phyloP scores from a whole-genome alignment of 2,113 vertebrate genomes.

The Riparia riparia region DNA sequence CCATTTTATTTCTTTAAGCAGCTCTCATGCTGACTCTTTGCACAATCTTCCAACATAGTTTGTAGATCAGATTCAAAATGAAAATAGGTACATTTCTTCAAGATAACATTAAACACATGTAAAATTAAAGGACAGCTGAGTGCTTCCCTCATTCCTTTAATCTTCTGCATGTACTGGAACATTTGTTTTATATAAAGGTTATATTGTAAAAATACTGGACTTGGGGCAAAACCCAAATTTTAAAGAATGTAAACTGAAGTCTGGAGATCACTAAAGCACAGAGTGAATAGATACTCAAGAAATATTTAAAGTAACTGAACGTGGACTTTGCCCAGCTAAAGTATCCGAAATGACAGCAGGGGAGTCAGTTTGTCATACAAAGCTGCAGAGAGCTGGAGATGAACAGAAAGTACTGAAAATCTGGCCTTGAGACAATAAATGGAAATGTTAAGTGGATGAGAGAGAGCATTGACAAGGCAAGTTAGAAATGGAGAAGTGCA shows the following conservation, averaged over 20 bases:
- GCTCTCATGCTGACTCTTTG: not conserved
- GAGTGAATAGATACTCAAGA: conserved; percentile 24
- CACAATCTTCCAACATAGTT: not conserved
- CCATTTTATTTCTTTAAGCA: conserved; percentile 22
- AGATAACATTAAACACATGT: conserved; percentile 41
- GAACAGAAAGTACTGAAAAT: conserved; percentile 42
- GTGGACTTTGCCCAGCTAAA: conserved; percentile 45
- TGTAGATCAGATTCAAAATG: conserved; percentile 31
- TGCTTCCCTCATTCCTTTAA: conserved; percentile 39
- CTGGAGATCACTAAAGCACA: conserved; percentile 11
- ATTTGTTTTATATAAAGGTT: conserved; percentile 68
- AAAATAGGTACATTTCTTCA: conserved; percentile 37
- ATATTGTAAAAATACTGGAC: conserved; percentile 50
- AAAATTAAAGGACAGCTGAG: conserved; percentile 43
- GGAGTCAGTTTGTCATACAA: conserved; percentile 25
- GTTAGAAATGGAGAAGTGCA: conserved; percentile 25
- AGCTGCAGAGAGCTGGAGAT: conserved; percentile 38
- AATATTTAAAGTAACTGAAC: conserved; percentile 29
- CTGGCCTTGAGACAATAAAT: conserved; percentile 35
- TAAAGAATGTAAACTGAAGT: conserved; percentile 46
- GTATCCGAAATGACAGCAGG: conserved; percentile 39
- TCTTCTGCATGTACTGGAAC: conserved; percentile 46
- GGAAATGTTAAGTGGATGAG: conserved; percentile 27
- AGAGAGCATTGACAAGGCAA: not conserved
- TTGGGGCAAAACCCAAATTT: conserved; percentile 41